A percentile compares a stretch with the other conserved stretches of the same genome.
Conservation (phyloP, 2,888 invertebrate genomes). For the Polyommatus icarus region DNA sequence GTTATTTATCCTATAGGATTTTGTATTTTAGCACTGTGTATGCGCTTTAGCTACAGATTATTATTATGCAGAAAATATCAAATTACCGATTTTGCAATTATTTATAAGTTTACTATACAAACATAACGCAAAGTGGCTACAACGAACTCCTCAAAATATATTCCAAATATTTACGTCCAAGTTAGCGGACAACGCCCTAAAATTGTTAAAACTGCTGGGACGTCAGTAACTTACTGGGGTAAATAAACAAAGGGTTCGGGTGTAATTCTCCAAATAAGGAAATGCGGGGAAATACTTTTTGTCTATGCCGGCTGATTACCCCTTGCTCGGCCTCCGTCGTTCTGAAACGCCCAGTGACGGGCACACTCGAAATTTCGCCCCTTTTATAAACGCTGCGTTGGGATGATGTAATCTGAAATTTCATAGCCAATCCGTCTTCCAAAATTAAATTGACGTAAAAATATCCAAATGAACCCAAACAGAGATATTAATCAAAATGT, state of each 20-base stretch:
- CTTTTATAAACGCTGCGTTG: neutral
- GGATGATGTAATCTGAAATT: neutral
- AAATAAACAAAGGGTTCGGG: slow-evolving; percentile 42
- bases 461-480: neutral
- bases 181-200: neutral
- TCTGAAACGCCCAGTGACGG: neutral
- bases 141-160: neutral
- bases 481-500: slow-evolving; percentile 1
- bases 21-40: too few species aligned
- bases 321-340: neutral
- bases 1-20: too few species aligned
- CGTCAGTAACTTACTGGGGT: slow-evolving; percentile 30
- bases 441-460: neutral
- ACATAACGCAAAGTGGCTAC: neutral
- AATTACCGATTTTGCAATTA: neutral
- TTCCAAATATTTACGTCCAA: neutral
- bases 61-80: neutral
- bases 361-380: neutral
- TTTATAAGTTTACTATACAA: neutral
- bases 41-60: too few species aligned
- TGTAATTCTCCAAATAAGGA: slow-evolving; percentile 53
- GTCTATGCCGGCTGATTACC: slow-evolving; percentile 44
- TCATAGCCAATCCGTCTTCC: neutral
- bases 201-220: slow-evolving; percentile 17
- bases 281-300: slow-evolving; percentile 47